A percentile compares a stretch with the other conserved stretches of the same genome.
Evolutionary conservation across 2,113 vertebrate species (phyloP).

Genomic region (Struthidea cinerea): DNA sequence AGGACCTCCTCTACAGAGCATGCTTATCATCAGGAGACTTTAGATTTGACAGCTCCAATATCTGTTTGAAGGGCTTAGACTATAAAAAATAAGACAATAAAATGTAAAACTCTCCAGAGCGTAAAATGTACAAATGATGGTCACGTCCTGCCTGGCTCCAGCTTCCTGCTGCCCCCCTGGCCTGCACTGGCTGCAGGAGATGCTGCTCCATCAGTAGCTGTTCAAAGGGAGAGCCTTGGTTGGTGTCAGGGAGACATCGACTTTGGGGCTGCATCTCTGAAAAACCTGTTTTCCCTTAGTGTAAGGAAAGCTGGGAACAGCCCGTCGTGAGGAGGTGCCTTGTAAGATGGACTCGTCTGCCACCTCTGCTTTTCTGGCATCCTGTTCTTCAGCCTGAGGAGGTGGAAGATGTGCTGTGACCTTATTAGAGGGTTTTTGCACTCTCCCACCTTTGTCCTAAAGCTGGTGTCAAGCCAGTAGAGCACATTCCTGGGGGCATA

Average conservation of each 20-base stretch:
- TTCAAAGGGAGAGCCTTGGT: not conserved
- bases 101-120: not conserved
- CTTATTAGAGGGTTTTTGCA: not conserved
- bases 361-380: not conserved
- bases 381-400: not conserved
- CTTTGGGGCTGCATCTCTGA: not conserved
- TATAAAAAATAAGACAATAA: not conserved
- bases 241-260: fast-evolving
- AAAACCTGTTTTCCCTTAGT: not conserved
- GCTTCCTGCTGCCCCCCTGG: not conserved
- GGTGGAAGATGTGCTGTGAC: not conserved
- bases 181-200: not conserved
- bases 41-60: not conserved
- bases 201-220: fast-evolving
- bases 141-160: not conserved
- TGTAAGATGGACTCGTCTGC: not conserved
- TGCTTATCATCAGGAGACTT: not conserved
- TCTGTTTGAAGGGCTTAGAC: not conserved
- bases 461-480: not conserved
- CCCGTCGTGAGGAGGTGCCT: not conserved
- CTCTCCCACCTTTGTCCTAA: not conserved
- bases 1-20: not conserved
- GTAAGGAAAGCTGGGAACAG: not conserved
- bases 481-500: not conserved
- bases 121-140: not conserved